Conservation (phyloP, 2,113 vertebrate genomes). For the Thalassarche chlororhynchos region DNA sequence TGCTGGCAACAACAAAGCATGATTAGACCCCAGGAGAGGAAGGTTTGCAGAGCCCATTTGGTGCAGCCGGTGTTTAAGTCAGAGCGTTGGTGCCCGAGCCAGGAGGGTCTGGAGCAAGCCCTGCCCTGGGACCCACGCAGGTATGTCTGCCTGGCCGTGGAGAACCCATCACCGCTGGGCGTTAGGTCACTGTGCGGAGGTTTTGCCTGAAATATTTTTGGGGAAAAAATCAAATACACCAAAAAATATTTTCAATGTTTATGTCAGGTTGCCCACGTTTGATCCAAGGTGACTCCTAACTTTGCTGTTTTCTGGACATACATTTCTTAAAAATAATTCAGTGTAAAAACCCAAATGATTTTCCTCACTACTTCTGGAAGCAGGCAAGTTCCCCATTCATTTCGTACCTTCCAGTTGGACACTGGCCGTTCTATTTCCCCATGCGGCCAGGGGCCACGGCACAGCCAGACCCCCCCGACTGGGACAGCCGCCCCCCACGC, state of each 20-base stretch:
- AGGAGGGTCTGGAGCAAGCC: no score
- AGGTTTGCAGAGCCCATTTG: neutral
- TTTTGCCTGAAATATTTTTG: neutral
- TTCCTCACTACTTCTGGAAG: neutral
- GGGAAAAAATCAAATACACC: neutral
- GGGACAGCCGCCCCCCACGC: rapidly evolving
- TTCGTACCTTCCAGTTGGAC: rapidly evolving
- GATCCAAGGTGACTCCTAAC: neutral
- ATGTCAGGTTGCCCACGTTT: rapidly evolving
- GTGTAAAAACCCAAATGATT: neutral
- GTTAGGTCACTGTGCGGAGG: rapidly evolving
- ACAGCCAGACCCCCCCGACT: rapidly evolving
- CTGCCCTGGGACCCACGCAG: neutral
- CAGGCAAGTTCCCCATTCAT: rapidly evolving
- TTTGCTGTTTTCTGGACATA: neutral
- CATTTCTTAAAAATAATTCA: neutral
- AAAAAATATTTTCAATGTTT: rapidly evolving
- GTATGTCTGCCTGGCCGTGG: neutral
- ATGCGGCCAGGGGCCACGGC: rapidly evolving
- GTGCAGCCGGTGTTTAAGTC: no score
- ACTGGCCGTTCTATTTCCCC: rapidly evolving
- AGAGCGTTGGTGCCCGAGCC: neutral
- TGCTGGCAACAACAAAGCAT: neutral
- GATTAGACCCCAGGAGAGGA: no score
- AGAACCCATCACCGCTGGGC: neutral